phyloP scores from a whole-genome alignment of 2,888 invertebrate species.

The Pyrochroa serraticornis region DNA sequence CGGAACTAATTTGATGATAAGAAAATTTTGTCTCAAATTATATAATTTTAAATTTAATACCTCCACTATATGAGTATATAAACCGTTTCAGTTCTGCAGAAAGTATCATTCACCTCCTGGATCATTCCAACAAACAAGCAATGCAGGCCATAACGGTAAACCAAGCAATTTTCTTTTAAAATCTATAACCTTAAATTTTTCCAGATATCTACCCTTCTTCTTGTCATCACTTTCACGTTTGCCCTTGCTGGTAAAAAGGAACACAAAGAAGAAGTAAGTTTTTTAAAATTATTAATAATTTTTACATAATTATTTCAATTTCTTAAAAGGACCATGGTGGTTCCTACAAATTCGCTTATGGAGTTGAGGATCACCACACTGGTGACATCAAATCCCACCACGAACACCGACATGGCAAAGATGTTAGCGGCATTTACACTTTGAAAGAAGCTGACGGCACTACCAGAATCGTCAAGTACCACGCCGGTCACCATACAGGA shows the following conservation, averaged over 20 bases:
- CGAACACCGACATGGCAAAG: slow-evolving; percentile 52
- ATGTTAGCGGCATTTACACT: slow-evolving; percentile 52
- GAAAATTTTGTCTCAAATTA: no score
- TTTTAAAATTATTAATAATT: slow-evolving; percentile 1
- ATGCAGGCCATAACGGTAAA: no score
- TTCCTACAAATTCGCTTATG: slow-evolving; percentile 53
- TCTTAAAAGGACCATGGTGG: slow-evolving; percentile 34
- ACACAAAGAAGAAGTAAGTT: neutral
- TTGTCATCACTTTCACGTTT: no score
- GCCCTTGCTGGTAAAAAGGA: neutral
- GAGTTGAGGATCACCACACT: slow-evolving; percentile 55
- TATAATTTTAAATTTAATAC: no score
- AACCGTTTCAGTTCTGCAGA: no score
- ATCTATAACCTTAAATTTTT: no score
- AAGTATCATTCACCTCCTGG: no score
- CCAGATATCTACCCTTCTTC: no score
- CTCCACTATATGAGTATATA: no score
- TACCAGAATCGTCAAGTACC: slow-evolving; percentile 54
- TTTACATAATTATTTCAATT: neutral
- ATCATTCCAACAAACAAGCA: no score
- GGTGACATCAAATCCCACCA: slow-evolving; percentile 53
- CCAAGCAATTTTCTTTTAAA: no score
- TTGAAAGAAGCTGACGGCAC: slow-evolving; percentile 56
- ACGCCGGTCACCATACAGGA: slow-evolving; percentile 47
- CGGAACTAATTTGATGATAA: no score